Evolutionary conservation across 2,888 invertebrate genomes (phyloP), one percentile per base, ranked within the genome.

Genomic region (Pantelozetes paolii): DNA sequence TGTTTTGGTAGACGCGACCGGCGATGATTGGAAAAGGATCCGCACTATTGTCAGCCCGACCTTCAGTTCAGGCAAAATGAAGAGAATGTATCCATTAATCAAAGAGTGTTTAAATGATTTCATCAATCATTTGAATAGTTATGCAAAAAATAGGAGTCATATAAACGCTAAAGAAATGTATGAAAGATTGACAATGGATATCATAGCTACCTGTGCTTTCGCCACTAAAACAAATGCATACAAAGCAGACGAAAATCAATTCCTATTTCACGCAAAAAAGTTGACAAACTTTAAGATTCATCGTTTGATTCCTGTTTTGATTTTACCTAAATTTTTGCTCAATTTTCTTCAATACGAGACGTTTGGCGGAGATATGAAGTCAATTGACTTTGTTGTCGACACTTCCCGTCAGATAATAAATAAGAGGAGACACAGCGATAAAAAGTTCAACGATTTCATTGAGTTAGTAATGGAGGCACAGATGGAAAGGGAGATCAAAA

Each of bases 141-240:
- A 45, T 26, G 57, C 86, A 83, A 13, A 89, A 3, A 8, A 48
- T 15, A 18, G 50, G n/a, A 18, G 3, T 3, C 6, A 62, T 62
- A 32, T 62, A 5, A 23, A 62, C n/a, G 6, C n/a, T 6, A 62
- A 62, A 18, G 18, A 28, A 62, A 15, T 20, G 28, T n/a, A n/a
- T 23, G 86, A 86, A 8, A 85, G 85, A 77, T 87, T 86, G 78
- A 84, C 86, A 1, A 86, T 87, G 80, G 87, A 87, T 79, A 86
- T 87, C 2, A 86, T 87, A 36, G 87, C 86, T 0, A 85, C 84
- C 72, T 85, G 86, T 74, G 87, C 86, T 13, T 87, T 87, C 79
- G 87, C 87, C 26, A 82, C 87, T 26, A 85, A 87, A 76, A 86
- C 86, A 77, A 85, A 87, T 20, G 64, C 30, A 20, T n/a, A 50